Conservation (phyloP, 2,113 vertebrate genomes). For the Cheilinus undulatus region DNA sequence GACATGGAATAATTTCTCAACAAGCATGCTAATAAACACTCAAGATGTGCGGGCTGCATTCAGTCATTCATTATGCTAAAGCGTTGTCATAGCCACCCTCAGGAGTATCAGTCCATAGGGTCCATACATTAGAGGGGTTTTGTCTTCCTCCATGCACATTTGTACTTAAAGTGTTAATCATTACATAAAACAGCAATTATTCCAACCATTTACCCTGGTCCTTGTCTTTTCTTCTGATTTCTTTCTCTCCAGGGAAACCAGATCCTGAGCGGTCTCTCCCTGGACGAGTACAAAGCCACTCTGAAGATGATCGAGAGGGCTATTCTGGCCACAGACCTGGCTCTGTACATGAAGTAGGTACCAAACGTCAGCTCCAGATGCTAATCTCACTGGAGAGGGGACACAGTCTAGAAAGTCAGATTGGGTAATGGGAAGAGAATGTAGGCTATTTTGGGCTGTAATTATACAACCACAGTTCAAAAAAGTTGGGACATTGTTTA, state of each 20-base stretch:
- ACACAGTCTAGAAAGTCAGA: not conserved
- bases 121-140: not conserved
- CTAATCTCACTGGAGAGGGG: conserved; percentile 9
- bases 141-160: not conserved
- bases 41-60: not conserved
- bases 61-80: not conserved
- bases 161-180: not conserved
- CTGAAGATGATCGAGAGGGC: conserved; percentile 97
- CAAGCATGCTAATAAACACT: conserved; percentile 21
- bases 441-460: not conserved
- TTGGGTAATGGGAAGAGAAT: not conserved
- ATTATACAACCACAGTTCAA: too few relatives aligned
- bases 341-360: conserved; percentile 96
- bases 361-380: conserved; percentile 59
- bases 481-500: too few relatives aligned
- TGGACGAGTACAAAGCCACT: conserved; percentile 94
- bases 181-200: not conserved
- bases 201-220: not conserved
- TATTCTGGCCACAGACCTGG: conserved; percentile 96
- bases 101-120: not conserved
- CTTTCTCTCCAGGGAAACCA: conserved; percentile 90
- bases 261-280: conserved; percentile 94
- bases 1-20: conserved; percentile 12
- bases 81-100: conserved; percentile 31
- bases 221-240: not conserved